A percentile compares a stretch with the other conserved stretches of the same genome.
These are phyloP conservation scores for Papilio xuthus DNA, from an alignment of 1,140 invertebrate genomes.

Conservation along the genomic window DNA sequence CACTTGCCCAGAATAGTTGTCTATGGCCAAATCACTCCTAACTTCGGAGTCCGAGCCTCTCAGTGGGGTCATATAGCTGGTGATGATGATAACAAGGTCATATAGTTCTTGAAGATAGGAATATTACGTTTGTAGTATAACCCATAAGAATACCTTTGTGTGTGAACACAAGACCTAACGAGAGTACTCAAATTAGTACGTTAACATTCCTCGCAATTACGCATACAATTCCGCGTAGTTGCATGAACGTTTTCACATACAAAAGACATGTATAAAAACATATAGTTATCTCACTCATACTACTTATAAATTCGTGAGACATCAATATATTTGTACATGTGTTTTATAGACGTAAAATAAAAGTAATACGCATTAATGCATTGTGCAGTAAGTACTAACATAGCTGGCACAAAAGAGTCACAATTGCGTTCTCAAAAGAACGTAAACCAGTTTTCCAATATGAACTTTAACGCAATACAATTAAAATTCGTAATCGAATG, in stretches of 20 bases:
- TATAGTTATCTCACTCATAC: neutral
- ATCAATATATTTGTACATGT: neutral
- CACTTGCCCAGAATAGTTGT: too few species aligned
- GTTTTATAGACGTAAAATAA: neutral
- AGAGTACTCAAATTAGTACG: neutral
- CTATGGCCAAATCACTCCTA: too few species aligned
- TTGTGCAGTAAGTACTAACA: slow-evolving; percentile 20
- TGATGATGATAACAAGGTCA: too few species aligned
- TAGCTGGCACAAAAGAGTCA: neutral
- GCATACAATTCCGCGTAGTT: neutral
- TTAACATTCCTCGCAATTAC: neutral
- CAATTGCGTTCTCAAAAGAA: neutral
- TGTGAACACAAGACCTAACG: neutral
- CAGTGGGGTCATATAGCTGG: too few species aligned
- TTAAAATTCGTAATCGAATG: neutral
- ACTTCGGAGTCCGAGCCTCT: too few species aligned
- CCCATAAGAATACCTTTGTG: neutral
- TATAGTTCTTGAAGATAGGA: too few species aligned
- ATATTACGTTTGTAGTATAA: neutral
- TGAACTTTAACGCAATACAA: neutral
- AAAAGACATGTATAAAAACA: neutral
- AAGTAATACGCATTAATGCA: slow-evolving; percentile 17
- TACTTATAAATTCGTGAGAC: neutral
- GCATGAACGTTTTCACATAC: neutral
- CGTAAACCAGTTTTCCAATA: neutral